Base-by-base conservation (phyloP, 2,113 vertebrate species). In the Paraplagusia blochii region DNA sequence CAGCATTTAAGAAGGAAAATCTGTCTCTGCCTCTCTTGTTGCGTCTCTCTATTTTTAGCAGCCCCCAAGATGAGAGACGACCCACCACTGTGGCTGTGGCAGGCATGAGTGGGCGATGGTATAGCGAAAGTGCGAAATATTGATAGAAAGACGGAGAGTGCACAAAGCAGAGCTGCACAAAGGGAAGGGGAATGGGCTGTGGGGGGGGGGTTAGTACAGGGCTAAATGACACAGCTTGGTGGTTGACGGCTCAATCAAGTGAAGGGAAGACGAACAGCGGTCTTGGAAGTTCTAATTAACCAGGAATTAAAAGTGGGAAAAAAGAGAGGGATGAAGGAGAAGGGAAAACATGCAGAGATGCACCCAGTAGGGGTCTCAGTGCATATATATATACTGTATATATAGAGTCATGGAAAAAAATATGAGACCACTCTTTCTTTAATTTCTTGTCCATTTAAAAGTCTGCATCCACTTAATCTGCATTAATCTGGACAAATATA, bases 11-110 rank as follows among this genome's bases (percentile, higher is more conserved):
- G 53, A 40, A 63, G 66, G 58, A 71, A 69, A 67, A 53, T 69
- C 63, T 68, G 65, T 67, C 44, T 11, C 15, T 66, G 53, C 56
- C 66, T 76, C 69, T 59, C 52, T 74, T 7, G 8, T 33, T 78
- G 53, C 55, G 55, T 65, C 57, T 68, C 55, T 57, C 69, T 87
- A 82, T 83, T 86, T 87, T 85, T 88, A 84, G 76, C 72, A 5
- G 22, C 58, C 58, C 57, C 64, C 29, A 51, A 77, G 71, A 85
- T 77, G 69, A 83, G 82, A 83, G 75, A 84, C 72, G 66, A 80
- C 79, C 77, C 68, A 81, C 74, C 61, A 71, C 66, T 70, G 78
- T 46, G 66, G 81, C 58, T 44, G 50, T 72, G 65, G 81, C 72
- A 66, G 60, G 66, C 72, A 46, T 58, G 80, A 74, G 85, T 75